Conservation (phyloP, 2,888 invertebrate genomes). For the Limenitis arthemis region DNA sequence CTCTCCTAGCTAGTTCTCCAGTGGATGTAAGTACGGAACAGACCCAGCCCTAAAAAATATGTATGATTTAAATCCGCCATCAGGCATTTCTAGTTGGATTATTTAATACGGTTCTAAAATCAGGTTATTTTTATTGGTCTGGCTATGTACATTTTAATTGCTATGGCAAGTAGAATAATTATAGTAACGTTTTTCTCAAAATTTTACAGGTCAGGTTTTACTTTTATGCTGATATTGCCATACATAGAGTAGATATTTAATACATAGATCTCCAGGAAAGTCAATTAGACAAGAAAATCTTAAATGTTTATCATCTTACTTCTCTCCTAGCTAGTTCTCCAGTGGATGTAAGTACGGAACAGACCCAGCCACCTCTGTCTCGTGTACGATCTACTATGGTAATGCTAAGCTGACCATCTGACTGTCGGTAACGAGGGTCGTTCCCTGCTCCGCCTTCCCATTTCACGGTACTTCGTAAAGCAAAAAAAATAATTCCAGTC, state of each 20-base stretch:
- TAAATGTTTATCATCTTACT: slow-evolving; percentile 41
- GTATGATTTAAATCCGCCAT: too few species aligned
- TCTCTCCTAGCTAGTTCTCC: slow-evolving; percentile 84
- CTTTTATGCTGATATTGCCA: too few species aligned
- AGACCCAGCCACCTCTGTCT: slow-evolving; percentile 86
- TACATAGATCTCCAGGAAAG: neutral
- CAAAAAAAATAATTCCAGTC: neutral
- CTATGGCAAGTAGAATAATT: too few species aligned
- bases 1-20: too few species aligned
- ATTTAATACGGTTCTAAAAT: too few species aligned
- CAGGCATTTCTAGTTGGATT: too few species aligned
- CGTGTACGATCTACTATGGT: slow-evolving; percentile 74
- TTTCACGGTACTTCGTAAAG: slow-evolving; percentile 68
- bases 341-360: slow-evolving; percentile 81
- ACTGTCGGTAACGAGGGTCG: slow-evolving; percentile 64
- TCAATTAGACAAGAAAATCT: neutral
- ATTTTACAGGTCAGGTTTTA: too few species aligned
- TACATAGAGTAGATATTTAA: neutral
- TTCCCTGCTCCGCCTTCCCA: slow-evolving; percentile 75
- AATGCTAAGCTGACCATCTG: slow-evolving; percentile 74
- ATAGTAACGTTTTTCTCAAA: neutral
- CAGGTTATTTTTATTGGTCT: too few species aligned
- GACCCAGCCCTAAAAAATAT: too few species aligned
- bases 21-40: too few species aligned
- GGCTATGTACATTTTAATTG: too few species aligned